Base-by-base conservation (phyloP, 2,797 vertebrate genomes). In the Lithobates sylvaticus region DNA sequence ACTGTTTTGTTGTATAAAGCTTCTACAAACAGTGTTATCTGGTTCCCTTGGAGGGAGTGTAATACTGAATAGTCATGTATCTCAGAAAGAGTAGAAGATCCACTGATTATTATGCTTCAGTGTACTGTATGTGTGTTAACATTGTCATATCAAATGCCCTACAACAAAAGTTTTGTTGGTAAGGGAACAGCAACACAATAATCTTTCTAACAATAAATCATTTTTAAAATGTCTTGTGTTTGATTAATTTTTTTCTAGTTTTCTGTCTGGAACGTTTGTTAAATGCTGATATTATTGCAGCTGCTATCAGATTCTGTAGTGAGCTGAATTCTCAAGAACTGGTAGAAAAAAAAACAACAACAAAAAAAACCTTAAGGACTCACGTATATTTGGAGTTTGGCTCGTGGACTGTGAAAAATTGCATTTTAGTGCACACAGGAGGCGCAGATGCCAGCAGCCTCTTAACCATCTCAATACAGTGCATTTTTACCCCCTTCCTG, bases 1-100 rank as follows among this genome's bases (percentile, higher is more conserved):
- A n/a, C 32, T 72, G 81, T 82, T 65, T 68, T 83, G 85, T 87
- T 73, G 80, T 64, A 10, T 44, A 74, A 73, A 78, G 39, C 74
- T 74, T 78, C 6, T 16, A 54, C 65, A 86, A 86, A 86, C 75
- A 87, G 27, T 67, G 44, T 87, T 83, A 87, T 87, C 80, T 78
- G 42, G 85, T 83, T 87, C 80, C 80, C 80, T 78, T 82, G 80
- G 68, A 86, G 81, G 68, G 58, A 71, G 36, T 83, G 61, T 8
- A 61, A 42, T 27, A 16, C 15, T 39, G 47, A 70, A 77, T 44
- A 34, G 16, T 27, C 32, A 39, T 78, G 21, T 64, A 84, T 77
- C 42, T 77, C 36, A 70, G 32, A 70, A 15, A 47, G 32, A 76
- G 47, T 76, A 76, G 47, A 61, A 34, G 42, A 15, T 21, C 50